Percentiles rank a stretch among this genome's conserved stretches.
These are phyloP conservation scores for Brachirus orientalis DNA, from an alignment of 2,113 vertebrate genomes.

Conservation along the genomic window DNA sequence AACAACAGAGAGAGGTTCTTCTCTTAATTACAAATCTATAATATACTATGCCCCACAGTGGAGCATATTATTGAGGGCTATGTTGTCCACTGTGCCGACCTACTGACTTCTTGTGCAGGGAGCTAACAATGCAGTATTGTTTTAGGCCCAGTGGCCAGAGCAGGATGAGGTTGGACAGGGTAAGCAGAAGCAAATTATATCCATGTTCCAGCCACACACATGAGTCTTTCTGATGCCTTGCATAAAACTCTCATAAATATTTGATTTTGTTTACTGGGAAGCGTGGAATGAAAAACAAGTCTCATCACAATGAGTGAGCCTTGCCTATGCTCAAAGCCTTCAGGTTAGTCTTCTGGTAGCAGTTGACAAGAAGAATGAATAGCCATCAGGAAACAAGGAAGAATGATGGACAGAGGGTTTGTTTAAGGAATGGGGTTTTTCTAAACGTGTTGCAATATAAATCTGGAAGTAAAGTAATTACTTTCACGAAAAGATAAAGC, in stretches of 20 bases:
- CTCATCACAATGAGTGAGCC: conserved; percentile 40
- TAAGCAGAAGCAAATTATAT: conserved; percentile 58
- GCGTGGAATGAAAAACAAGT: conserved; percentile 55
- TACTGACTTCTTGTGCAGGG: conserved; percentile 43
- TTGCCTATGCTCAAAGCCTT: conserved; percentile 31
- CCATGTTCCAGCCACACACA: conserved; percentile 39
- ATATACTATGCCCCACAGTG: background rate
- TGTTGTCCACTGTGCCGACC: conserved; percentile 33
- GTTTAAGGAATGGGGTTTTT: conserved; percentile 36
- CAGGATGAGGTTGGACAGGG: conserved; percentile 23
- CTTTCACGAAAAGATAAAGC: conserved; percentile 21
- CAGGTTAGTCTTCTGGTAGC: conserved; percentile 43
- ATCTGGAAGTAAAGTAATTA: conserved; percentile 33
- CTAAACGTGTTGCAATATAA: conserved; percentile 15
- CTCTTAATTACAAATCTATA: background rate
- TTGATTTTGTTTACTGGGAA: conserved; percentile 71
- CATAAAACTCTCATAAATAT: conserved; percentile 69
- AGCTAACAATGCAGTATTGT: conserved; percentile 48
- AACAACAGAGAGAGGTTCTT: background rate
- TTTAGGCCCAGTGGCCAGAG: conserved; percentile 49
- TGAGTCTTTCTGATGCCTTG: conserved; percentile 49
- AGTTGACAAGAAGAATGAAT: conserved; percentile 52
- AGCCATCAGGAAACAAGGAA: conserved; percentile 35
- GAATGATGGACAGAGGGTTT: conserved; percentile 26
- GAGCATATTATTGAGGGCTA: background rate